These are phyloP conservation scores for Taeniopygia guttata DNA, from an alignment of 2,797 vertebrate species.

Conservation along the genomic window DNA sequence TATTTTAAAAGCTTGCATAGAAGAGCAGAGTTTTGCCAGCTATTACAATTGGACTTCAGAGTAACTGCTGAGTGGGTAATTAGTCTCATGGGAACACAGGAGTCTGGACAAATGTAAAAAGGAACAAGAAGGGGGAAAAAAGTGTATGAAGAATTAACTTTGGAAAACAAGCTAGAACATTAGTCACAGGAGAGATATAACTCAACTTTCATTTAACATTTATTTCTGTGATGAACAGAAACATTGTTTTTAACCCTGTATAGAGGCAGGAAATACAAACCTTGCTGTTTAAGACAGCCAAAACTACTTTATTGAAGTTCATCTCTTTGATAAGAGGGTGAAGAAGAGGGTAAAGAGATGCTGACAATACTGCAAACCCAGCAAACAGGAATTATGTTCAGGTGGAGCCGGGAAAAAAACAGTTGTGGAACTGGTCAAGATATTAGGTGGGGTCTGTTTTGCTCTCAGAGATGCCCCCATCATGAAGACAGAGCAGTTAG, in stretches of 20 bases:
- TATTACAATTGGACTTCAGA: conserved; percentile 51
- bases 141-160: conserved; percentile 43
- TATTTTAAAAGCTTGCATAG: conserved; percentile 34
- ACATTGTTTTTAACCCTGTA: conserved; percentile 36
- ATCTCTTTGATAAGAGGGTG: background rate
- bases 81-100: conserved; percentile 23
- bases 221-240: conserved; percentile 49
- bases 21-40: conserved; percentile 32
- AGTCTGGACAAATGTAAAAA: conserved; percentile 58
- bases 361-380: background rate
- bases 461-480: background rate
- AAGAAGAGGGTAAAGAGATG: background rate
- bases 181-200: conserved; percentile 60
- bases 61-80: conserved; percentile 64
- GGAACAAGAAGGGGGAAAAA: background rate
- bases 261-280: background rate
- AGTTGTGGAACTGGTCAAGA: background rate
- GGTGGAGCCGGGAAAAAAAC: background rate
- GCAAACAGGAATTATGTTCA: rapidly evolving
- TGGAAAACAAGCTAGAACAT: conserved; percentile 62
- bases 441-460: background rate
- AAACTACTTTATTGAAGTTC: background rate
- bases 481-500: background rate
- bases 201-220: conserved; percentile 46
- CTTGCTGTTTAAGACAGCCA: background rate